Evolutionary conservation across 2,797 vertebrate genomes (phyloP).

Genomic region (Columba guinea): DNA sequence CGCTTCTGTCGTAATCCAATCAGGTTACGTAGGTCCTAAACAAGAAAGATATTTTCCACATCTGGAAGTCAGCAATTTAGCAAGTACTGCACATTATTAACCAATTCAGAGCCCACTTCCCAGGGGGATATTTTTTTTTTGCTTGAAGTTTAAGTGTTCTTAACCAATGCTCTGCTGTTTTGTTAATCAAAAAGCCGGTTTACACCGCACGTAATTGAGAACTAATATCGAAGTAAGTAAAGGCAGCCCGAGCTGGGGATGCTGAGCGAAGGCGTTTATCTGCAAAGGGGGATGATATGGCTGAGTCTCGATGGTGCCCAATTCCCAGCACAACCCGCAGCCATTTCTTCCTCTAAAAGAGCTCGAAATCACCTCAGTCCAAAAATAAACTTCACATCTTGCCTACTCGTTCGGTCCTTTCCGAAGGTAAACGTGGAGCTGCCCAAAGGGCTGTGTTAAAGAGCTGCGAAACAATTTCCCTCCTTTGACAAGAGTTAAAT

Average conservation of each 20-base stretch:
- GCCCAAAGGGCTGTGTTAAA: constrained; percentile 12
- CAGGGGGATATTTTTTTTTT: constrained; percentile 73
- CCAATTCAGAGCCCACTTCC: constrained; percentile 83
- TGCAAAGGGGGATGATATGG: constrained; percentile 12
- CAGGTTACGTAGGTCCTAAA: constrained; percentile 83
- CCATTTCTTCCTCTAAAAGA: constrained; percentile 3
- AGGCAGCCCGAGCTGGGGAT: constrained; percentile 70
- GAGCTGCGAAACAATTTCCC: not conserved
- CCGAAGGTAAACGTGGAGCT: constrained; percentile 54
- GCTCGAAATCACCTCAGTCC: constrained; percentile 12
- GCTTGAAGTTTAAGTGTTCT: constrained; percentile 79
- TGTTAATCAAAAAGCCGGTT: constrained; percentile 78
- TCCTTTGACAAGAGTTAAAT: constrained; percentile 49
- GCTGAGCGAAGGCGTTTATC: constrained; percentile 58
- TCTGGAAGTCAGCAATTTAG: constrained; percentile 88
- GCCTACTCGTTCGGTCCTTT: not conserved
- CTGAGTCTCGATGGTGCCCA: constrained; percentile 46
- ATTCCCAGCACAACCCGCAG: constrained; percentile 43
- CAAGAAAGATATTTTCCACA: constrained; percentile 86
- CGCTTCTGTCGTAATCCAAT: constrained; percentile 87
- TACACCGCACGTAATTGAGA: constrained; percentile 69
- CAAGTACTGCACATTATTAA: constrained; percentile 86
- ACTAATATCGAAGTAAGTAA: constrained; percentile 72
- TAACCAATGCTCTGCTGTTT: constrained; percentile 78
- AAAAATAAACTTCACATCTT: constrained; percentile 53